Evolutionary conservation across 1,140 invertebrate genomes (phyloP), one percentile per base, ranked within the genome.

Genomic region (Drosophila malerkotliana): DNA sequence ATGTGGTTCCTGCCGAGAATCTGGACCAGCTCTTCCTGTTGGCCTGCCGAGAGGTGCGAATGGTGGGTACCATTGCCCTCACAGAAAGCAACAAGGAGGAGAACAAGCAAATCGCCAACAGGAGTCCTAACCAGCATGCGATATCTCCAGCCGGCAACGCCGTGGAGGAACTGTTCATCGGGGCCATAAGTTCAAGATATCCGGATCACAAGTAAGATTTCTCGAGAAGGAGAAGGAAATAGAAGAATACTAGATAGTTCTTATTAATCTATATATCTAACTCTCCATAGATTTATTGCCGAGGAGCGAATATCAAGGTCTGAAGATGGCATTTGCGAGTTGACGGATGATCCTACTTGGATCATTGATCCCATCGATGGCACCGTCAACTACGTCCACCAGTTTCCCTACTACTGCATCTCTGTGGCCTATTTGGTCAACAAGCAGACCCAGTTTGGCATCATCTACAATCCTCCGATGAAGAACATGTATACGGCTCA

Each of bases 311-410:
- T 95, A 10, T 93, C 95, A 26, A 3, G 7, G 5, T 92, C 92
- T 21, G 92, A 64, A 6, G 12, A 51, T 1, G 63, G 92, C 8
- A 95, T 96, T 91, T 94, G 95, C 72, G 92, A 94, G 34, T 92
- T 99, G 14, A 98, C 97, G 2, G 94, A 98, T 91, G 94, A 94
- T 6, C 98, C 98, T 5, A 99, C 98, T 3, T 99, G 98, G 98
- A 96, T 99, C 49, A 98, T 99, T 66, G 98, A 98, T 92, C 96
- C 96, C 0, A 94, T 97, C 5, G 97, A 98, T 92, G 97, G 97
- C 3, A 97, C 97, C 1, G 95, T 97, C 94, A 98, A 98, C 91
- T 98, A 97, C 89, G 95, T 97, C 9, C 97, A 98, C 89, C 93
- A 94, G 8, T 95, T 97, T 79, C 96, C 96, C 1, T 94, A 96